phyloP scores from a whole-genome alignment of 1,140 invertebrate genomes.

The Eriocheir sinensis region DNA sequence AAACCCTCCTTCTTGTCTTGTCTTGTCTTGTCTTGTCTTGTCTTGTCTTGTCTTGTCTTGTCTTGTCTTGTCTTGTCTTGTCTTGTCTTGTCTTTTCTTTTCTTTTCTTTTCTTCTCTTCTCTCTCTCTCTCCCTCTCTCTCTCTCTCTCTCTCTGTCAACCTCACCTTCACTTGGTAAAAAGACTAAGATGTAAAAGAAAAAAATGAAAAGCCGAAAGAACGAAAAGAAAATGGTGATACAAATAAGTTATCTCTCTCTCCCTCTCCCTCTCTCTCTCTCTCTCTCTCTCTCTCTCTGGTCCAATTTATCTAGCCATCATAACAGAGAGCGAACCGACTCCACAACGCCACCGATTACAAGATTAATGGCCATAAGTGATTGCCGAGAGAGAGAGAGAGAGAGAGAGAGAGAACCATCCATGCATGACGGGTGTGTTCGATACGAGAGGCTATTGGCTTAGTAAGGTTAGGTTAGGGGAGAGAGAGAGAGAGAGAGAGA shows the following conservation, averaged over 20 bases:
- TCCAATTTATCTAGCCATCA: neutral
- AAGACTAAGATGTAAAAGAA: neutral
- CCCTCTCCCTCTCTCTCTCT: slow-evolving; percentile 11
- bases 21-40: too few species aligned
- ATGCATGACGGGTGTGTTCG: slow-evolving; percentile 10
- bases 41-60: too few species aligned
- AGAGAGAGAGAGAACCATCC: slow-evolving; percentile 52
- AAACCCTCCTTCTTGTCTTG: too few species aligned
- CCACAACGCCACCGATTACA: neutral
- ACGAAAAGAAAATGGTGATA: neutral
- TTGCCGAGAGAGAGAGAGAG: slow-evolving; percentile 44
- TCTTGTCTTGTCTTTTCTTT: too few species aligned
- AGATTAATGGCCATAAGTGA: neutral
- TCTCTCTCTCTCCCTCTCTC: neutral
- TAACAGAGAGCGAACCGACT: neutral
- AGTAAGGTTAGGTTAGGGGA: too few species aligned
- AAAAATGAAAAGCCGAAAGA: neutral
- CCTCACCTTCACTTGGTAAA: neutral
- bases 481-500: slow-evolving; percentile 14
- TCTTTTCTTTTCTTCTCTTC: too few species aligned
- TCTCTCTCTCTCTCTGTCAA: neutral
- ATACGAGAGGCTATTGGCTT: neutral
- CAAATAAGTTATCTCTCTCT: neutral
- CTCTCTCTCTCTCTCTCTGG: neutral
- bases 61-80: too few species aligned